These are phyloP conservation scores for Drosophila sturtevanti DNA, from an alignment of 1,140 invertebrate species.

Conservation along the genomic window DNA sequence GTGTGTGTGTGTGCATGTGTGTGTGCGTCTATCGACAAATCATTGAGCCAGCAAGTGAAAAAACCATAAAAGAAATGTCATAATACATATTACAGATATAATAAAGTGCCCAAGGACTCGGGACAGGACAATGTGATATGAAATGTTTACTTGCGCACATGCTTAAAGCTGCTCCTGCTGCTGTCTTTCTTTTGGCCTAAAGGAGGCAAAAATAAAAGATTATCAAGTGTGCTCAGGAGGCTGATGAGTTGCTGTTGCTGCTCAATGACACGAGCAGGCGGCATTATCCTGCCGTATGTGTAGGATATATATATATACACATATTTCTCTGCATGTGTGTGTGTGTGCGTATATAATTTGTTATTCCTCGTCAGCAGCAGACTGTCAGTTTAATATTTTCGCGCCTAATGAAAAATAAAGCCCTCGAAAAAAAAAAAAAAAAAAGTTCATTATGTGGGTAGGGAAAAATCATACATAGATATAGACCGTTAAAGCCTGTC, in stretches of 20 bases:
- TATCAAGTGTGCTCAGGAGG: constrained; percentile 40
- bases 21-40: constrained; percentile 50
- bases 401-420: constrained; percentile 77
- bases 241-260: constrained; percentile 45
- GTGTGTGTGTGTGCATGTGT: constrained; percentile 6
- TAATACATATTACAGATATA: constrained; percentile 75
- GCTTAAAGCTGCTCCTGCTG: constrained; percentile 2
- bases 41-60: constrained; percentile 39
- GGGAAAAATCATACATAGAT: constrained; percentile 22
- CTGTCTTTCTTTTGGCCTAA: constrained; percentile 21
- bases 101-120: constrained; percentile 65
- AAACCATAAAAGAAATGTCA: constrained; percentile 68
- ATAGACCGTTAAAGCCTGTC: constrained; percentile 53
- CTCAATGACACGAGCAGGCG: constrained; percentile 29
- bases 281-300: constrained; percentile 47
- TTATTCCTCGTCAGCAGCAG: constrained; percentile 52
- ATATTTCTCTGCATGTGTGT: constrained; percentile 56
- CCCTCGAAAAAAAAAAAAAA: not conserved
- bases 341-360: constrained; percentile 74
- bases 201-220: constrained; percentile 31
- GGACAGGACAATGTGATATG: constrained; percentile 53
- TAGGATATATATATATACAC: not conserved
- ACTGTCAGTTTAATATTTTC: constrained; percentile 73
- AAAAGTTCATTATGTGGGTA: constrained; percentile 24
- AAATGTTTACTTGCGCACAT: constrained; percentile 65